Evolutionary conservation across 2,888 invertebrate genomes (phyloP).

Genomic region (Lagria hirta): DNA sequence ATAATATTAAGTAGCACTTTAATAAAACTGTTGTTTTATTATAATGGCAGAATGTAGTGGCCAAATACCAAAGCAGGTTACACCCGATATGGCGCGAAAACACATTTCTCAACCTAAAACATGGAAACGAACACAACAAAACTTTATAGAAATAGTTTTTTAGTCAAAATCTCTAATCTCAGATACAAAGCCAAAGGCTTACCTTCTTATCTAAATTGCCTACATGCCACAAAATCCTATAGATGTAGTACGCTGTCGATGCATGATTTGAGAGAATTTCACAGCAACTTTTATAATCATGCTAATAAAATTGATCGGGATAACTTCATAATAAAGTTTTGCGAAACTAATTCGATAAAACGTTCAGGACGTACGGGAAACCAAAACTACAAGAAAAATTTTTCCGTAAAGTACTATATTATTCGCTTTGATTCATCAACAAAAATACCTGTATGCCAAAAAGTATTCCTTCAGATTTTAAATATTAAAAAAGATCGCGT

Average conservation of each 20-base stretch:
- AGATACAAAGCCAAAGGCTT: not conserved
- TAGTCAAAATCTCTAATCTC: not conserved
- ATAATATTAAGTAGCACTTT: too few species aligned
- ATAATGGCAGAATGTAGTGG: not conserved
- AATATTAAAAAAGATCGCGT: slow-evolving; percentile 1
- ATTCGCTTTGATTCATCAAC: not conserved
- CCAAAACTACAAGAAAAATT: not conserved
- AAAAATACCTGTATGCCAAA: slow-evolving; percentile 5
- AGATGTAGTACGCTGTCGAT: not conserved
- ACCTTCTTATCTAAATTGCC: not conserved
- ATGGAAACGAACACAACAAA: not conserved
- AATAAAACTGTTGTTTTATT: too few species aligned
- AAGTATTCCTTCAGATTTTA: not conserved
- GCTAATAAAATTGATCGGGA: not conserved
- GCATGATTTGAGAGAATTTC: not conserved
- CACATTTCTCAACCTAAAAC: not conserved
- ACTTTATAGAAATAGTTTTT: not conserved
- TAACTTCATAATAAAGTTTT: not conserved
- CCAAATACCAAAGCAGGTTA: not conserved
- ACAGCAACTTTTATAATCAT: not conserved
- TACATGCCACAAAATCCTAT: not conserved
- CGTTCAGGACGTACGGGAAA: not conserved
- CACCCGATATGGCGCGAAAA: not conserved
- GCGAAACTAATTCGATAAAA: not conserved
- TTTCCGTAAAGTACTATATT: slow-evolving; percentile 1